phyloP scores from a whole-genome alignment of 2,113 vertebrate species.

The Danionella cerebrum region DNA sequence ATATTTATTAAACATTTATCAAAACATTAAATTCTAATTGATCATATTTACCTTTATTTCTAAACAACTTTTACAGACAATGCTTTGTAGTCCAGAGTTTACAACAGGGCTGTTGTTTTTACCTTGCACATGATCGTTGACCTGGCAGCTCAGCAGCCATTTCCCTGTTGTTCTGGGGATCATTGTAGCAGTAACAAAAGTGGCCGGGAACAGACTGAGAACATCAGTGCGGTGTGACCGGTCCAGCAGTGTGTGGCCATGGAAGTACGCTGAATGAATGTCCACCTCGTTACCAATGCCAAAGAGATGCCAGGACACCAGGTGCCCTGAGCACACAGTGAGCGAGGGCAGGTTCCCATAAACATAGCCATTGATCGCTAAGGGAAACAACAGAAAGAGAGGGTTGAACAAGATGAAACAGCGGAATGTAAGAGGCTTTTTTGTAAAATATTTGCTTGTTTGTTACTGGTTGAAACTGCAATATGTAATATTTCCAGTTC shows the following conservation, averaged over 20 bases:
- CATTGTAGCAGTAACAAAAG: constrained; percentile 79
- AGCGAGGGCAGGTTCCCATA: constrained; percentile 82
- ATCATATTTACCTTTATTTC: too few species aligned
- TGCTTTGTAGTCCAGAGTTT: too few species aligned
- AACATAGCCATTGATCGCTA: constrained; percentile 87
- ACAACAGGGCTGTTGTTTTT: constrained; percentile 32
- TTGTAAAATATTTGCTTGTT: too few species aligned
- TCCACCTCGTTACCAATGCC: constrained; percentile 92
- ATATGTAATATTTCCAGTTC: too few species aligned
- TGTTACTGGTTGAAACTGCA: too few species aligned
- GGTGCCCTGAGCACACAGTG: constrained; percentile 67
- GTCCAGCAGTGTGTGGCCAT: constrained; percentile 81
- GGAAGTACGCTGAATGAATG: constrained; percentile 85
- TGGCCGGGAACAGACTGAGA: constrained; percentile 85
- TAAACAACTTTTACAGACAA: too few species aligned
- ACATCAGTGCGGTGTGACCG: constrained; percentile 81
- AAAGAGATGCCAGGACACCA: constrained; percentile 84
- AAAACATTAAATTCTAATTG: too few species aligned
- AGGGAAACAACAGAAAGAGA: background rate
- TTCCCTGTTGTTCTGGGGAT: constrained; percentile 66
- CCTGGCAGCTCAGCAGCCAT: constrained; percentile 88
- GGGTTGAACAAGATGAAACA: background rate
- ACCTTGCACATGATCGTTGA: constrained; percentile 87
- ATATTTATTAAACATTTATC: too few species aligned
- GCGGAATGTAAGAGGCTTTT: background rate